These are phyloP conservation scores for Camarhynchus parvulus DNA, from an alignment of 2,113 vertebrate species.

Conservation along the genomic window DNA sequence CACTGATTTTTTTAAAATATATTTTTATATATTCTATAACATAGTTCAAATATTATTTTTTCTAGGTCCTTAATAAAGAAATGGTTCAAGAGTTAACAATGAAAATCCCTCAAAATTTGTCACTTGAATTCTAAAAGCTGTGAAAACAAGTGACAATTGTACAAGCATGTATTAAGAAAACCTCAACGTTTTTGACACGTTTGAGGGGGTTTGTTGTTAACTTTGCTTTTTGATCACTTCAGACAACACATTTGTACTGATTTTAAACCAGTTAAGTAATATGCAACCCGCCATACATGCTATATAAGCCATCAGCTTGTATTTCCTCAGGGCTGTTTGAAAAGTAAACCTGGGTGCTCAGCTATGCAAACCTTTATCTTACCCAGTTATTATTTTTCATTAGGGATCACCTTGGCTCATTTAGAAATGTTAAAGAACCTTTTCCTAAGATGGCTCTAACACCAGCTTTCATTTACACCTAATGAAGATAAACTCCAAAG, in stretches of 20 bases:
- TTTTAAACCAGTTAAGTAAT: neutral
- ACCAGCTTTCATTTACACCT: neutral
- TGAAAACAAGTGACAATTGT: neutral
- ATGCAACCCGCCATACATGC: neutral
- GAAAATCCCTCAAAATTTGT: neutral
- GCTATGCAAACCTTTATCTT: neutral
- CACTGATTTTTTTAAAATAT: neutral
- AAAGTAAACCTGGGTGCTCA: neutral
- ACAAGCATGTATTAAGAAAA: neutral
- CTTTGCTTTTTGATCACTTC: constrained; percentile 4
- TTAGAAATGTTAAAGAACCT: neutral
- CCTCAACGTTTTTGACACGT: neutral
- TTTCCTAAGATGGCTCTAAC: neutral
- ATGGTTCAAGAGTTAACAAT: neutral
- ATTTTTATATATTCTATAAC: neutral
- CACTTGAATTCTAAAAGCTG: neutral
- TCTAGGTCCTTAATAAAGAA: neutral
- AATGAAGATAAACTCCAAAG: neutral
- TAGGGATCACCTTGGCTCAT: neutral
- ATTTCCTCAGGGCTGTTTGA: neutral
- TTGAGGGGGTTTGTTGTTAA: neutral
- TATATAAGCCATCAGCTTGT: neutral
- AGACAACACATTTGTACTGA: neutral
- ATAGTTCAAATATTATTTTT: neutral
- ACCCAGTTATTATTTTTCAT: neutral